Percentiles rank a stretch among this genome's conserved stretches.
phyloP scores from a whole-genome alignment of 1,140 invertebrate species.

The Pollicipes pollicipes region DNA sequence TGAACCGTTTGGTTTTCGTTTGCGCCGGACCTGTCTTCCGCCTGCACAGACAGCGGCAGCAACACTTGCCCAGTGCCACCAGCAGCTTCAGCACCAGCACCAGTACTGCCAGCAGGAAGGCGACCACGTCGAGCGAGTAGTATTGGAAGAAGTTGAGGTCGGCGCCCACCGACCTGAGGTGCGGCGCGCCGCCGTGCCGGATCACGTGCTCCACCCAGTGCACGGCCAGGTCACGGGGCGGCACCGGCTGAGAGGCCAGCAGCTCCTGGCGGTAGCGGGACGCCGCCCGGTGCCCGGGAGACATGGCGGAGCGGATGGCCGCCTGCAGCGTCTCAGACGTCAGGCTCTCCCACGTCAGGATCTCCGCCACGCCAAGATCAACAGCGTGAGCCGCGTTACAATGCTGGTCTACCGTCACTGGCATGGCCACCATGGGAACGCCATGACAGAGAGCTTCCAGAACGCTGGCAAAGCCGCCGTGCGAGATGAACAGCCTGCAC shows the following conservation, averaged over 20 bases:
- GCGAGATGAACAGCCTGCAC: constrained; percentile 41
- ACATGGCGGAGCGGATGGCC: constrained; percentile 13
- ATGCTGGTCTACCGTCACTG: constrained; percentile 42
- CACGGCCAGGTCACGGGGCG: too few relatives aligned
- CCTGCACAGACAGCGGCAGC: too few relatives aligned
- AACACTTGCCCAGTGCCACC: too few relatives aligned
- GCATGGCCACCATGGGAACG: constrained; percentile 48
- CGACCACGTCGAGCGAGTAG: too few relatives aligned
- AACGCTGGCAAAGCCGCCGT: constrained; percentile 47
- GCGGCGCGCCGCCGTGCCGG: too few relatives aligned
- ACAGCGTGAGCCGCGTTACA: constrained; percentile 21
- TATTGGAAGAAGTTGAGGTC: too few relatives aligned
- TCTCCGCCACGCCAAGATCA: constrained; percentile 33
- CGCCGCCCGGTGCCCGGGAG: constrained; percentile 9
- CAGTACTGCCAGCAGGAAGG: too few relatives aligned
- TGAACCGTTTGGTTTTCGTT: background rate
- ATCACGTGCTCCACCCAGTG: too few relatives aligned
- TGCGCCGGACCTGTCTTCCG: too few relatives aligned
- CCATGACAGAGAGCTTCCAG: constrained; percentile 49
- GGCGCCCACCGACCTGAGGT: too few relatives aligned
- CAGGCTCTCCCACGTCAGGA: constrained; percentile 11
- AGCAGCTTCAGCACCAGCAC: too few relatives aligned
- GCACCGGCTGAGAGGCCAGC: constrained; percentile 16
- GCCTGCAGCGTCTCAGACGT: background rate
- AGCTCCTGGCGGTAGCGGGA: constrained; percentile 11